These are phyloP conservation scores for Synergus japonicus DNA, from an alignment of 2,888 invertebrate species.

Conservation along the genomic window DNA sequence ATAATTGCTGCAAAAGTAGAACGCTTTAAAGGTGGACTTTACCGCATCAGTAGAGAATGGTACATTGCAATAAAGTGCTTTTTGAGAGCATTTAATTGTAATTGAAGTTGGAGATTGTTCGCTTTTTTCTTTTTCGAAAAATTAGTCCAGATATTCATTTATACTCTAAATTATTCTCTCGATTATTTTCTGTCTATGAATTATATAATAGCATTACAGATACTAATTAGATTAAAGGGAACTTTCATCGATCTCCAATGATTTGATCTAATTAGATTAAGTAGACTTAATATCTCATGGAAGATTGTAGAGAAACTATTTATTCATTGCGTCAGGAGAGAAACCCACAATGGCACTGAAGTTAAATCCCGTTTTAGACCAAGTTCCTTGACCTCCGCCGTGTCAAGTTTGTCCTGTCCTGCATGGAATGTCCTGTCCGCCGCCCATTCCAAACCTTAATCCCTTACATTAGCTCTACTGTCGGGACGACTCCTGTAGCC, in stretches of 20 bases:
- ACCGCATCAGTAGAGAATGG: constrained; percentile 29
- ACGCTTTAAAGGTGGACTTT: constrained; percentile 24
- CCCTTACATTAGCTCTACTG: constrained; percentile 50
- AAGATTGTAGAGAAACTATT: constrained; percentile 6
- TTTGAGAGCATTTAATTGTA: constrained; percentile 22
- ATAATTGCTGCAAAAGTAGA: constrained; percentile 18
- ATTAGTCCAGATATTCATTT: not conserved
- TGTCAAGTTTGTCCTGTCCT: constrained; percentile 45
- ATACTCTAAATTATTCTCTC: not conserved
- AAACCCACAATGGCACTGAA: constrained; percentile 9
- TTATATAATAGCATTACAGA: not conserved
- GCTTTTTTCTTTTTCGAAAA: constrained; percentile 1
- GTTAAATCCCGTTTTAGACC: constrained; percentile 27
- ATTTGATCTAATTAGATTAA: not conserved
- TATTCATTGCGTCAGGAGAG: constrained; percentile 17
- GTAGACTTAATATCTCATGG: constrained; percentile 20
- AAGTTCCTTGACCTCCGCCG: constrained; percentile 54
- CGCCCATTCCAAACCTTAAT: constrained; percentile 49
- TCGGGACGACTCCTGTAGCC: constrained; percentile 43
- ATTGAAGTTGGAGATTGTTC: not conserved
- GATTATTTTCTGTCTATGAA: not conserved
- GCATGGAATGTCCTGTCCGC: constrained; percentile 45
- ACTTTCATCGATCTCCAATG: not conserved
- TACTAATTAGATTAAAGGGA: not conserved
- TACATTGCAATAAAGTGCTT: constrained; percentile 8